phyloP scores from a whole-genome alignment of 2,888 invertebrate species.

The Pharmacophagus antenor region DNA sequence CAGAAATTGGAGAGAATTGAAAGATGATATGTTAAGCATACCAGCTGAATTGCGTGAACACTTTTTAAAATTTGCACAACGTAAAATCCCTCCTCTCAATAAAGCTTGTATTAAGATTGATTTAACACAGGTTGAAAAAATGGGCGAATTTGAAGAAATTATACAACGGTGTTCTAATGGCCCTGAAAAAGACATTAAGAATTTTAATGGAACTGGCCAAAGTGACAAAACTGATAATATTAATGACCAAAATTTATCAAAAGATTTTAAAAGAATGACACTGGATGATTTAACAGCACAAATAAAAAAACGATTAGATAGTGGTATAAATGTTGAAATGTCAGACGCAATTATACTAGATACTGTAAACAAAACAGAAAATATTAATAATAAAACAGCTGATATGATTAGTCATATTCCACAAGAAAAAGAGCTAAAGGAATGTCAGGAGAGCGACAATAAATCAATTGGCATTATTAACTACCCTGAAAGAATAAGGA shows the following conservation, averaged over 20 bases:
- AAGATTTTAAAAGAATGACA: conserved; percentile 52
- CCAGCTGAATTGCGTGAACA: conserved; percentile 76
- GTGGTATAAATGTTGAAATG: conserved; percentile 52
- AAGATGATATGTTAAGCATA: conserved; percentile 76
- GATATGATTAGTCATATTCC: conserved; percentile 42
- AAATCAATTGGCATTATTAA: conserved; percentile 45
- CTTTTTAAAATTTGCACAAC: conserved; percentile 83
- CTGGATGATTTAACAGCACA: conserved; percentile 60
- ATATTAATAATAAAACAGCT: conserved; percentile 43
- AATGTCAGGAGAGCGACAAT: conserved; percentile 46
- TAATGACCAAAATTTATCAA: conserved; percentile 35
- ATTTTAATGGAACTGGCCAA: conserved; percentile 26
- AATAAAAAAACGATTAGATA: conserved; percentile 58
- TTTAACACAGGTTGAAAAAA: conserved; percentile 49
- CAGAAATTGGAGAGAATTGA: conserved; percentile 86
- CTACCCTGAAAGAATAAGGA: conserved; percentile 84
- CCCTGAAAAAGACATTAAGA: conserved; percentile 31
- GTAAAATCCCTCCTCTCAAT: conserved; percentile 73
- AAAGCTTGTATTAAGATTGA: conserved; percentile 61
- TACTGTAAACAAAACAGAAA: conserved; percentile 38
- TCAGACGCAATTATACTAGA: conserved; percentile 61
- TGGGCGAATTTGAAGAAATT: conserved; percentile 76
- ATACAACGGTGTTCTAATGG: conserved; percentile 62
- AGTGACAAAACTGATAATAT: conserved; percentile 25
- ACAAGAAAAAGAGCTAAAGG: conserved; percentile 41